Evolutionary conservation across 2,888 invertebrate genomes (phyloP).

Genomic region (Muscina levida): DNA sequence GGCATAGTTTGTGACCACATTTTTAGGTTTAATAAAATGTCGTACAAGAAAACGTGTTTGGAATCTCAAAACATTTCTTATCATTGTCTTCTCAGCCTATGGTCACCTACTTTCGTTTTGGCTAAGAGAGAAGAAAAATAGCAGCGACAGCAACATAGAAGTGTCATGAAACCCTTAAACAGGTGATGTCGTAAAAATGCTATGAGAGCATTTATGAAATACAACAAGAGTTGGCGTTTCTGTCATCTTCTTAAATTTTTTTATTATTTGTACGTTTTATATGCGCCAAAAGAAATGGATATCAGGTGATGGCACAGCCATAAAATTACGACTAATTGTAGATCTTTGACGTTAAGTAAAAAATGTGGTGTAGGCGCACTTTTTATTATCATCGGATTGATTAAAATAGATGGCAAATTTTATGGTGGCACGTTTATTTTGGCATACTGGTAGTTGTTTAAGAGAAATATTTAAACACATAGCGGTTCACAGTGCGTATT

Average conservation of each 20-base stretch:
- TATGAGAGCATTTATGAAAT: not conserved
- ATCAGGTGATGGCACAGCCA: not conserved
- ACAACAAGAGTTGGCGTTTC: slow-evolving; percentile 6
- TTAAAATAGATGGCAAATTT: slow-evolving; percentile 1
- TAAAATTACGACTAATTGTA: not conserved
- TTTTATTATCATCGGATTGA: not conserved
- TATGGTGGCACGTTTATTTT: not conserved
- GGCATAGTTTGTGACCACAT: slow-evolving; percentile 43
- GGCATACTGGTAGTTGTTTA: too few species aligned
- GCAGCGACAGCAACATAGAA: not conserved
- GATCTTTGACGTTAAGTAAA: not conserved
- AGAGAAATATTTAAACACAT: too few species aligned
- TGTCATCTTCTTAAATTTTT: not conserved
- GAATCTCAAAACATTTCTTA: slow-evolving; percentile 5
- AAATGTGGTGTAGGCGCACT: slow-evolving; percentile 1
- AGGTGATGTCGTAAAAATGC: slow-evolving; percentile 8
- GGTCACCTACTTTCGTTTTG: too few species aligned
- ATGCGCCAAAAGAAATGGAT: not conserved
- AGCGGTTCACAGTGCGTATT: too few species aligned
- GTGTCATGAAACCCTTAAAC: not conserved
- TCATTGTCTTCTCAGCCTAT: not conserved
- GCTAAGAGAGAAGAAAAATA: not conserved
- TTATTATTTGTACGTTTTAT: slow-evolving; percentile 11
- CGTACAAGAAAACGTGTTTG: slow-evolving; percentile 42
- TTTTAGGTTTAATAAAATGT: slow-evolving; percentile 33